phyloP scores from a whole-genome alignment of 2,888 invertebrate genomes.

The Spialia ferax region DNA sequence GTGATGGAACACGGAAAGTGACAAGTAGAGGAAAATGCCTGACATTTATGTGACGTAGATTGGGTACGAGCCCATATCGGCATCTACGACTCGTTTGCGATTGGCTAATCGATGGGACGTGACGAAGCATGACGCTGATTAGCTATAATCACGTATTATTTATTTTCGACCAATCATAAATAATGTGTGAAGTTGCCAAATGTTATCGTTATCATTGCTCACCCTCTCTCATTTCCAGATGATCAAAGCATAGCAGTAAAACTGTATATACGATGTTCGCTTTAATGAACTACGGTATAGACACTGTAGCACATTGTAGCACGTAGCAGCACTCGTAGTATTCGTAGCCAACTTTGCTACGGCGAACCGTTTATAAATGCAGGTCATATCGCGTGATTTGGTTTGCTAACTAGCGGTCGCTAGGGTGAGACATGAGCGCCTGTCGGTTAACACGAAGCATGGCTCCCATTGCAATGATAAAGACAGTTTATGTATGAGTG shows the following conservation, averaged over 20 bases:
- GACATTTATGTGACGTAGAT: not conserved
- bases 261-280: conserved; percentile 20
- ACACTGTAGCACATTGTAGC: not conserved
- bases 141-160: too few relatives aligned
- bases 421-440: conserved; percentile 61
- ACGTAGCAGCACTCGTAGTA: not conserved
- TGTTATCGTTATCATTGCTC: too few relatives aligned
- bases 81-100: too few relatives aligned
- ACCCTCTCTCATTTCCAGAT: not conserved
- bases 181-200: too few relatives aligned
- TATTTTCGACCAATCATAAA: too few relatives aligned
- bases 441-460: conserved; percentile 53
- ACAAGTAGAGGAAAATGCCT: not conserved
- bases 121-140: too few relatives aligned
- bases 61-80: too few relatives aligned
- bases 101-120: too few relatives aligned
- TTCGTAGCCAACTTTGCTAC: conserved; percentile 5
- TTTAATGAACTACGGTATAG: conserved; percentile 17
- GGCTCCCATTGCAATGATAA: conserved; percentile 19
- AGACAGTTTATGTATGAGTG: not conserved
- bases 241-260: conserved; percentile 19
- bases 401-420: conserved; percentile 61
- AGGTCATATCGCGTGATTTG: conserved; percentile 67
- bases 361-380: conserved; percentile 29
- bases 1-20: conserved; percentile 10